Evolutionary conservation across 1,140 invertebrate genomes (phyloP).

Genomic region (Pseudomyrmex gracilis): DNA sequence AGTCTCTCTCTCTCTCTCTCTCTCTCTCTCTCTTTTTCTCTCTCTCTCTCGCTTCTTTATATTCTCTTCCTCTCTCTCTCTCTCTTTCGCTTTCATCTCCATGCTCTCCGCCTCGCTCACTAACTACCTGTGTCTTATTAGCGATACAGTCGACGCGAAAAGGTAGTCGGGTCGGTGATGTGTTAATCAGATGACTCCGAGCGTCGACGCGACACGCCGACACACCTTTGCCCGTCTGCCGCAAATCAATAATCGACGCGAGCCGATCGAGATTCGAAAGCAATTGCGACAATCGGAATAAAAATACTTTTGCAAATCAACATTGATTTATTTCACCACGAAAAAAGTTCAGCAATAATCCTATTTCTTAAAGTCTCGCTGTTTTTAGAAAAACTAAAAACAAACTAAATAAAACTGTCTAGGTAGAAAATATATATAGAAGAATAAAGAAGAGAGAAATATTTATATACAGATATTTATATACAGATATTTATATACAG

Average conservation of each 20-base stretch:
- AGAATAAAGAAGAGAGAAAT: no score
- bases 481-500: no score
- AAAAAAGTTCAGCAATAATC: no score
- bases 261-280: not conserved
- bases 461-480: no score
- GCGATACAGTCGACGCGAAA: conserved; percentile 84
- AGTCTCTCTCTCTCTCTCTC: conserved; percentile 46
- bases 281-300: not conserved
- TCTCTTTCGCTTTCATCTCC: conserved; percentile 55
- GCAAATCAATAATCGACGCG: not conserved
- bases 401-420: no score
- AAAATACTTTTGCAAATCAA: not conserved
- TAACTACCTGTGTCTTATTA: conserved; percentile 84
- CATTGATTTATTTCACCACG: not conserved
- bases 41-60: conserved; percentile 12
- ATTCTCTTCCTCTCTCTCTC: conserved; percentile 55
- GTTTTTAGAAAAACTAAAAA: not conserved
- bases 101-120: conserved; percentile 72
- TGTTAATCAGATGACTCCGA: conserved; percentile 78
- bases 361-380: no score
- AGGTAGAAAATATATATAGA: no score
- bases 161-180: conserved; percentile 81
- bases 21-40: conserved; percentile 55
- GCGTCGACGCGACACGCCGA: conserved; percentile 43
- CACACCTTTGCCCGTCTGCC: not conserved